These are phyloP conservation scores for Oenanthe melanoleuca DNA, from an alignment of 2,113 vertebrate species.

Conservation along the genomic window DNA sequence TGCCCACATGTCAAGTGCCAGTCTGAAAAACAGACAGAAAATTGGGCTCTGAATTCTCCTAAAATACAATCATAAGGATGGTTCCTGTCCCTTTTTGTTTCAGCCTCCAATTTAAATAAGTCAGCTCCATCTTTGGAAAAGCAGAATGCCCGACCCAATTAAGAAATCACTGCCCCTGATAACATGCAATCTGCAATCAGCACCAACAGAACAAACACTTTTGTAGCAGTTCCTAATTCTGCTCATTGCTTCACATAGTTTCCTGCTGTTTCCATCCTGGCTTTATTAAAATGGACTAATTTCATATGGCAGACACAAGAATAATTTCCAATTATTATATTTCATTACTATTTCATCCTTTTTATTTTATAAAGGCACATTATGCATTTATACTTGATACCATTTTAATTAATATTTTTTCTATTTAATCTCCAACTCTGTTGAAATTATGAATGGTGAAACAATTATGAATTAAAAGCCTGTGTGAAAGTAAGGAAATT, in stretches of 20 bases:
- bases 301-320: neutral
- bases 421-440: neutral
- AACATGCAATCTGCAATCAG: neutral
- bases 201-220: neutral
- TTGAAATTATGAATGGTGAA: neutral
- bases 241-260: neutral
- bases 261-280: neutral
- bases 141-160: neutral
- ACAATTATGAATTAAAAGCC: neutral
- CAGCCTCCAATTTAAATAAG: neutral
- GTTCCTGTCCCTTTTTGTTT: neutral
- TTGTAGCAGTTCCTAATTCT: neutral
- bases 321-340: neutral
- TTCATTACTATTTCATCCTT: neutral
- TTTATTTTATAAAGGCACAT: neutral
- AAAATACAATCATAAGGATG: neutral
- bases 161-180: neutral
- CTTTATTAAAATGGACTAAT: neutral
- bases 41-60: fast-evolving
- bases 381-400: neutral
- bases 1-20: fast-evolving
- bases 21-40: neutral
- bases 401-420: neutral
- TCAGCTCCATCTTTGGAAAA: neutral
- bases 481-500: neutral